phyloP scores from a whole-genome alignment of 2,113 vertebrate genomes.

The Chaetura pelagica region DNA sequence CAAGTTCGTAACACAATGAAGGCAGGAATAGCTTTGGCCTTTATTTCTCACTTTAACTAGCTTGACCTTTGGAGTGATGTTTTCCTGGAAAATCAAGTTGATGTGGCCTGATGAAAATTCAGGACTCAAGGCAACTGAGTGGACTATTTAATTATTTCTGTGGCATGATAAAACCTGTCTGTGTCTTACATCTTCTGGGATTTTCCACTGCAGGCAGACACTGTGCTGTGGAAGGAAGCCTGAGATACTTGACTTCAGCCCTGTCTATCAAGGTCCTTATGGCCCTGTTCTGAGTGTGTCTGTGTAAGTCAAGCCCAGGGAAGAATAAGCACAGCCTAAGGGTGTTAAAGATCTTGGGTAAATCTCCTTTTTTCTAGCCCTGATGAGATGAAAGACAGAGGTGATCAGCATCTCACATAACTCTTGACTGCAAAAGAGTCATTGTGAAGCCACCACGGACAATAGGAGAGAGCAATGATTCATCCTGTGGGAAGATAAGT shows the following conservation, averaged over 20 bases:
- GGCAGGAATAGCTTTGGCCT: background rate
- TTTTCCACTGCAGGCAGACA: background rate
- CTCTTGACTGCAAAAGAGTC: background rate
- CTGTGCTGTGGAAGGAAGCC: background rate
- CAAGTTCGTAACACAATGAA: rapidly evolving
- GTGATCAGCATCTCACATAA: background rate
- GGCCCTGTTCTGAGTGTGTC: background rate
- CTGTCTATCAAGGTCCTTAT: background rate
- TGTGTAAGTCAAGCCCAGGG: background rate
- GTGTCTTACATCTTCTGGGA: background rate
- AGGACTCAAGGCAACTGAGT: background rate
- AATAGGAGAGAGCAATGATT: background rate
- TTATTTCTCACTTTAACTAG: background rate
- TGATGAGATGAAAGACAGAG: background rate
- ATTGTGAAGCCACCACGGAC: rapidly evolving
- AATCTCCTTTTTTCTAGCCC: background rate
- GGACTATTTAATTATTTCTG: background rate
- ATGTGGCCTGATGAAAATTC: background rate
- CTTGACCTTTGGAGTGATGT: background rate
- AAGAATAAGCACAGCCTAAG: background rate
- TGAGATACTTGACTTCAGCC: background rate
- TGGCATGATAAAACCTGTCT: background rate
- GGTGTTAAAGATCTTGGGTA: background rate
- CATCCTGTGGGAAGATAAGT: background rate
- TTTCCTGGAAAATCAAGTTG: background rate